Percentiles rank a stretch among this genome's conserved stretches.
Conservation (phyloP, 2,888 invertebrate species). For the Vannuccia rotundouncinata region DNA sequence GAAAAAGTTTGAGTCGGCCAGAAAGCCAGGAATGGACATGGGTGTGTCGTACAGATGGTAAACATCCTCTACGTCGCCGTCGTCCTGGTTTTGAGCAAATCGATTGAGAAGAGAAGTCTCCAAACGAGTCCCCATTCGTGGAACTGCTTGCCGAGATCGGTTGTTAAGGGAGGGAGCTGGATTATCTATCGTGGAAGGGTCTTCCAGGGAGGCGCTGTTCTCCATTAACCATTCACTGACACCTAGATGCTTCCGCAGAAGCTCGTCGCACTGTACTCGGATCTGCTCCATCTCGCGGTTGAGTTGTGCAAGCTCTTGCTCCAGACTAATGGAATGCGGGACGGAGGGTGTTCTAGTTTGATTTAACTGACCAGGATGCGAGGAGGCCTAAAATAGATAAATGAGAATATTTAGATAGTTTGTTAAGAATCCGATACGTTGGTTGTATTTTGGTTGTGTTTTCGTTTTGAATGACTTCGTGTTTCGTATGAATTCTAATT, state of each 20-base stretch:
- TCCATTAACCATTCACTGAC: conserved; percentile 1
- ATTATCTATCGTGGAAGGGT: background rate
- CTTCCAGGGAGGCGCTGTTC: background rate
- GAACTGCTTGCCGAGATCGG: too few species aligned
- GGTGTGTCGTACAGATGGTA: background rate
- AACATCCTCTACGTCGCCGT: background rate
- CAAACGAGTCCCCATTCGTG: conserved; percentile 53
- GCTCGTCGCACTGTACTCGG: conserved; percentile 60
- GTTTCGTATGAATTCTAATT: too few species aligned
- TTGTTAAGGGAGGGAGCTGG: background rate
- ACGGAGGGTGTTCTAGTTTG: background rate
- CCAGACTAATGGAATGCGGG: conserved; percentile 48
- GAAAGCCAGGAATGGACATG: background rate
- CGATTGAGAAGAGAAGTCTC: background rate
- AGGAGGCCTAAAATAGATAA: background rate
- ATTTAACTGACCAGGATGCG: background rate
- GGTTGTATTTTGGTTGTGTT: background rate
- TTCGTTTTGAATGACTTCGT: too few species aligned
- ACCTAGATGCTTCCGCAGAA: conserved; percentile 44
- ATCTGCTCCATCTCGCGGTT: conserved; percentile 63
- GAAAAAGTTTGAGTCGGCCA: background rate
- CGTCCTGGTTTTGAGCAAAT: background rate
- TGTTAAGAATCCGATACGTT: background rate
- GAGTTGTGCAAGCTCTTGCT: conserved; percentile 61
- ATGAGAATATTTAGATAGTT: background rate